A percentile compares a stretch with the other conserved stretches of the same genome.
These are phyloP conservation scores for Cyrtodaria siliqua DNA, from an alignment of 2,888 invertebrate genomes.

Conservation along the genomic window DNA sequence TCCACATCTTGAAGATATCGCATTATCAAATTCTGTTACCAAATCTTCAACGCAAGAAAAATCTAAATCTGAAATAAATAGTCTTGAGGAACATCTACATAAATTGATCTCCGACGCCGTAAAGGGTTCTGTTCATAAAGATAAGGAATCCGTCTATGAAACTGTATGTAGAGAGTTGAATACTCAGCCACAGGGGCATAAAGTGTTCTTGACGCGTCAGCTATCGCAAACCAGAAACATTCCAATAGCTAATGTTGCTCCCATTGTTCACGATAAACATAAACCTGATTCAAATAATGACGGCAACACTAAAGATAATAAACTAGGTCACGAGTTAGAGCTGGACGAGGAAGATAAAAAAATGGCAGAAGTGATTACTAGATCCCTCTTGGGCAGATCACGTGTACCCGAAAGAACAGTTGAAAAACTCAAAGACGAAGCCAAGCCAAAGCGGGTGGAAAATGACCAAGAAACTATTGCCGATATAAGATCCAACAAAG, in stretches of 20 bases:
- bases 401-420: background rate
- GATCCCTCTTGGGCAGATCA: conserved; percentile 41
- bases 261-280: conserved; percentile 70
- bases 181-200: conserved; percentile 50
- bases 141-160: conserved; percentile 53
- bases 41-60: conserved; percentile 10
- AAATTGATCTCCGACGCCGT: conserved; percentile 63
- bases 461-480: background rate
- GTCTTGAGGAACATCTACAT: conserved; percentile 59
- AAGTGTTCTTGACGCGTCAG: conserved; percentile 58
- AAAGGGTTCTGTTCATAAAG: conserved; percentile 49
- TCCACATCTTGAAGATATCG: conserved; percentile 72
- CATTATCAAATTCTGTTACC: conserved; percentile 25
- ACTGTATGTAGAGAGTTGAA: conserved; percentile 48
- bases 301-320: conserved; percentile 19
- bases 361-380: conserved; percentile 48
- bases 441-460: background rate
- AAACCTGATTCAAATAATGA: conserved; percentile 22
- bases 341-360: conserved; percentile 51
- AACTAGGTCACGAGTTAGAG: conserved; percentile 25
- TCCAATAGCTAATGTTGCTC: conserved; percentile 80
- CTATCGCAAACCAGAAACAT: conserved; percentile 70
- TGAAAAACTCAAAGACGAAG: background rate
- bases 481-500: background rate
- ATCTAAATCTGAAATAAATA: conserved; percentile 45